Base-by-base conservation (phyloP, 2,113 vertebrate genomes). In the Tetraodon nigroviridis region DNA sequence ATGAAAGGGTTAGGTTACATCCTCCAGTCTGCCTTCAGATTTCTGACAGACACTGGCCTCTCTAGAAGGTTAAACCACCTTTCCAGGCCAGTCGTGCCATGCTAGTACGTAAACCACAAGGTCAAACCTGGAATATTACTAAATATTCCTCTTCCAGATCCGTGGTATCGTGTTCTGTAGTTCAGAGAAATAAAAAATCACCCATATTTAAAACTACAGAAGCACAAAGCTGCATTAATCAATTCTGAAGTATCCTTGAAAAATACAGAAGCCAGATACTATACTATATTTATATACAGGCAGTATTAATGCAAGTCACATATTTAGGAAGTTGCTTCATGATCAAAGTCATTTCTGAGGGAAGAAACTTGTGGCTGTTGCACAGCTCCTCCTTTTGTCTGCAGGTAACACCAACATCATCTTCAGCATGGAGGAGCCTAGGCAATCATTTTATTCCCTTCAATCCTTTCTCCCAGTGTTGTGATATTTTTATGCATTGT, bases 31-130 rank as follows among this genome's bases (percentile, higher is more conserved):
- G 24, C 7, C 32, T 41, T 58, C 19, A 45, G 3, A 54, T 24
- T 67, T 64, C 60, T 15, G 10, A 10, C 51, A 29, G 20, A 1
- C 6, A 69, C n/a, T n/a, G n/a, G n/a, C n/a, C n/a, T n/a, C n/a
- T n/a, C n/a, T n/a, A n/a, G n/a, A 48, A 18, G 59, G 51, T 75
- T 57, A 70, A 61, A 4, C 21, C 41, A 64, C 7, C 37, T 56
- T 64, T 22, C 62, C 21, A 45, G 44, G 59, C 61, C 44, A n/a
- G n/a, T 75, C 47, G 64, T 40, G 45, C 24, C 24, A 6, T 66
- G 66, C 75, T 76, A 71, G 37, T 16, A 7, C 57, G 57, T 70
- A 21, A 73, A 56, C 37, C 1, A 1, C 58, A 76, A 76, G 55
- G 72, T 74, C 64, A 71, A 24, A 20, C 12, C 52, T 62, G 45